Evolutionary conservation across 2,888 invertebrate species (phyloP).

Genomic region (Drepana falcataria): DNA sequence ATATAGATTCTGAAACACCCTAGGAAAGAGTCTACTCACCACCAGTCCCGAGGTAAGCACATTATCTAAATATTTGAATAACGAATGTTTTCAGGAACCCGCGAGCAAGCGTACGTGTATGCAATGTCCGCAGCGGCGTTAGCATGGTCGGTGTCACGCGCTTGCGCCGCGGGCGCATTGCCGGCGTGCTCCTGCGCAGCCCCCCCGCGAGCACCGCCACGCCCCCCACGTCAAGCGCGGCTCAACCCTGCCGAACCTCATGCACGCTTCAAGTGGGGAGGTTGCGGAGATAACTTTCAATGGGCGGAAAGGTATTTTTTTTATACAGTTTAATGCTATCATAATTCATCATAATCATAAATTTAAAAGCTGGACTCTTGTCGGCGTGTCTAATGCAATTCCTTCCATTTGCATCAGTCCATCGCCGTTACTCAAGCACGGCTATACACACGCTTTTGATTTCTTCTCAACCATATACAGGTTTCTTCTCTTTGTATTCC

Average conservation of each 20-base stretch:
- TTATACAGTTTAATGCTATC: not conserved
- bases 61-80: not conserved
- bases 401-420: too few relatives aligned
- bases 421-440: too few relatives aligned
- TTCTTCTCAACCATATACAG: too few relatives aligned
- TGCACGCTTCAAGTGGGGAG: constrained; percentile 90
- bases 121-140: constrained; percentile 89
- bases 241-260: constrained; percentile 84
- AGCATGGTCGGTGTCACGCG: constrained; percentile 86
- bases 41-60: too few relatives aligned
- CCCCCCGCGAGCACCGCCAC: constrained; percentile 82
- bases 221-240: constrained; percentile 76
- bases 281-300: constrained; percentile 89
- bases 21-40: too few relatives aligned
- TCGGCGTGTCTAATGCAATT: too few relatives aligned
- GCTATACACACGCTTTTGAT: too few relatives aligned
- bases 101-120: constrained; percentile 92
- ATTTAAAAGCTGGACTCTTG: too few relatives aligned
- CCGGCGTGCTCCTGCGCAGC: constrained; percentile 88
- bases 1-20: too few relatives aligned
- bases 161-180: constrained; percentile 86
- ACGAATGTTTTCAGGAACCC: constrained; percentile 80
- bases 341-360: too few relatives aligned
- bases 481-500: too few relatives aligned
- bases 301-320: constrained; percentile 79